Conservation (phyloP, 2,797 vertebrate genomes). For the Champsocephalus esox region DNA sequence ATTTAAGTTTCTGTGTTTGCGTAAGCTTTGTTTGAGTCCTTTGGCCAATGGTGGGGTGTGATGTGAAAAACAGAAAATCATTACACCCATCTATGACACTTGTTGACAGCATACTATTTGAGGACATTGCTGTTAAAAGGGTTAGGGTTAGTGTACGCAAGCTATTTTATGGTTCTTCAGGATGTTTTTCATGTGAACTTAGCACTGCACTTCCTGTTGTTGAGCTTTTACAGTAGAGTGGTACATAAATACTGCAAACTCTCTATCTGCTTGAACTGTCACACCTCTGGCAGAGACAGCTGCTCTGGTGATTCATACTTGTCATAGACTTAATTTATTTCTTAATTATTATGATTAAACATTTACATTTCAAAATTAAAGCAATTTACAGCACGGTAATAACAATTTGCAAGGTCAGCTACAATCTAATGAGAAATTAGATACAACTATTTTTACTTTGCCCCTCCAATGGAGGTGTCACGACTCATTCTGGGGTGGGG, state of each 20-base stretch:
- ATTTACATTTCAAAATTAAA: conserved; percentile 70
- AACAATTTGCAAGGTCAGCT: conserved; percentile 56
- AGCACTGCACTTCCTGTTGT: conserved; percentile 47
- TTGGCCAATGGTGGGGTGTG: conserved; percentile 42
- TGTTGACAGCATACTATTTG: conserved; percentile 22
- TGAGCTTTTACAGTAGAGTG: conserved; percentile 34
- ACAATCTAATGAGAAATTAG: conserved; percentile 48
- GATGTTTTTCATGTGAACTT: conserved; percentile 54
- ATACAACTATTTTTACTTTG: conserved; percentile 33
- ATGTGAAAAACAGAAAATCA: conserved; percentile 43
- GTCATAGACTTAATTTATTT: conserved; percentile 39
- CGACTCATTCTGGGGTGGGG: neutral
- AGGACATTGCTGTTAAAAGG: conserved; percentile 2
- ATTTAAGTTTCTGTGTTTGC: conserved; percentile 34
- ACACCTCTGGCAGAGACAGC: neutral
- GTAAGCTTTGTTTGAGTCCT: conserved; percentile 27
- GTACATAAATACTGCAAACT: neutral
- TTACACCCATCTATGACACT: conserved; percentile 14
- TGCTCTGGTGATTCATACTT: conserved; percentile 41
- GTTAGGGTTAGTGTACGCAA: too few species aligned
- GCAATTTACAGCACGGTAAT: conserved; percentile 46
- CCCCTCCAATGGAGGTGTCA: neutral
- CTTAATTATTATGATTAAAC: conserved; percentile 68
- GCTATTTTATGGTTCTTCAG: conserved; percentile 14
- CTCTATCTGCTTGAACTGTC: conserved; percentile 5